These are phyloP conservation scores for Pelecanoides urinatrix DNA, from an alignment of 2,113 vertebrate species.

Conservation along the genomic window DNA sequence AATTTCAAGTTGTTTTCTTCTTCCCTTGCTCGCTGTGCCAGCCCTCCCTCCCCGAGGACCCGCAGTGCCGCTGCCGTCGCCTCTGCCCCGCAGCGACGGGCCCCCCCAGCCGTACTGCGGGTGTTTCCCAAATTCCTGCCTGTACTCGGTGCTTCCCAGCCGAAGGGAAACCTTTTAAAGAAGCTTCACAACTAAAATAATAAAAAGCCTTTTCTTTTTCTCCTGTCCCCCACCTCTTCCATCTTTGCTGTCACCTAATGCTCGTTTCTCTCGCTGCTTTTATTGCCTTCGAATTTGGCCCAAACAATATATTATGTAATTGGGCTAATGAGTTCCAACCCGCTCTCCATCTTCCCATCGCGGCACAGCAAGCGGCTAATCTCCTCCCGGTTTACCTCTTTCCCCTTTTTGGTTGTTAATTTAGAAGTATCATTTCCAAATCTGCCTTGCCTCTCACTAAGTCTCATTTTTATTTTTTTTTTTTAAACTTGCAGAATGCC, in stretches of 20 bases:
- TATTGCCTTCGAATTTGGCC: background rate
- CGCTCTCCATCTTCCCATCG: background rate
- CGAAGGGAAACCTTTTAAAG: background rate
- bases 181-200: background rate
- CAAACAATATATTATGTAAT: background rate
- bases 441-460: background rate
- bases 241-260: background rate
- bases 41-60: background rate
- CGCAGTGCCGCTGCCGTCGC: accelerated
- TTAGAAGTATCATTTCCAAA: conserved; percentile 3
- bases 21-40: background rate
- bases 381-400: background rate
- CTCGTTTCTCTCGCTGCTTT: background rate
- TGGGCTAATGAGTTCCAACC: conserved; percentile 15
- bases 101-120: background rate
- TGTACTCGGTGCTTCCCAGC: background rate
- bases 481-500: background rate
- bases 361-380: background rate
- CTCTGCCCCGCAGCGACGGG: accelerated
- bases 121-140: background rate
- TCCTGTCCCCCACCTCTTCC: background rate
- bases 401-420: background rate
- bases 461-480: background rate
- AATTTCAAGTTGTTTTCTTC: background rate
- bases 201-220: background rate